Evolutionary conservation across 2,113 vertebrate genomes (phyloP).

Genomic region (Picathartes gymnocephalus): DNA sequence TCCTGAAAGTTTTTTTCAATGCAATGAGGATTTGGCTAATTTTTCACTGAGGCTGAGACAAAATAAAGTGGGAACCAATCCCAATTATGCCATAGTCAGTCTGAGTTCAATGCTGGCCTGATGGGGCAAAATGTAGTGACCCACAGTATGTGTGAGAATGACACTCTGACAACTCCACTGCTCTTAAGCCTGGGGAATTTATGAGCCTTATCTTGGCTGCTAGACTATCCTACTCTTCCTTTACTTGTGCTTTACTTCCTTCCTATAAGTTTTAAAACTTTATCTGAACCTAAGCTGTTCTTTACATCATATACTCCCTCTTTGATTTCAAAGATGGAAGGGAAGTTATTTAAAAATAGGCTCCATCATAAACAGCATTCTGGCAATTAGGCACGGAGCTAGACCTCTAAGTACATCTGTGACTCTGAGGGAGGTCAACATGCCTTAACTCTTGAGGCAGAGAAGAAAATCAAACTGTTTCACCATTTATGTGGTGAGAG

Average conservation of each 20-base stretch:
- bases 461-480: background rate
- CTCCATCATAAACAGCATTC: background rate
- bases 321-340: conserved; percentile 59
- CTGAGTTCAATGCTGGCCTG: background rate
- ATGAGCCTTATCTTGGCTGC: conserved; percentile 2
- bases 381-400: conserved; percentile 40
- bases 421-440: conserved; percentile 42
- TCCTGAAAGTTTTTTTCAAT: background rate
- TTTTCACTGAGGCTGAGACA: background rate
- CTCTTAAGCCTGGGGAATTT: background rate
- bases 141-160: background rate
- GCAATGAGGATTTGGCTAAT: background rate
- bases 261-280: conserved; percentile 3
- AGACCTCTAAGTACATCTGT: conserved; percentile 29
- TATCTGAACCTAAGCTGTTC: conserved; percentile 27
- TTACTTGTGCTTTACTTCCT: conserved; percentile 35
- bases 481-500: background rate
- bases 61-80: background rate
- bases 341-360: conserved; percentile 58
- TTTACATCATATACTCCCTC: conserved; percentile 1
- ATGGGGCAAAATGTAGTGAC: background rate
- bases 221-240: background rate
- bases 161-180: background rate
- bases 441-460: background rate
- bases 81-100: too few relatives aligned